Base-by-base conservation (phyloP, 53 echinoderm and acorn worm species). In the Arbacia lixula region DNA sequence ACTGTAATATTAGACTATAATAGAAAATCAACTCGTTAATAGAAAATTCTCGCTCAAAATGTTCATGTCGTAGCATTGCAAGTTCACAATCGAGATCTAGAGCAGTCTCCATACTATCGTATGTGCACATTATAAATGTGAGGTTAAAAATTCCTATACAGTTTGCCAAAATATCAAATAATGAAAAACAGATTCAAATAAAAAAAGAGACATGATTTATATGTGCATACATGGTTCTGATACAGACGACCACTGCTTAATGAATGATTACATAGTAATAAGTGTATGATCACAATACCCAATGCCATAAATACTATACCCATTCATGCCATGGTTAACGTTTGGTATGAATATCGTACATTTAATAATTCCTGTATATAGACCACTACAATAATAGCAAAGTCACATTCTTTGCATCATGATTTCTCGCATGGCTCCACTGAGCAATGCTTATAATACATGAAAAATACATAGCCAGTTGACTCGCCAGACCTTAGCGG, bases 31-130 rank as follows among this genome's bases (percentile, higher is more conserved):
- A 67, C 38, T 49, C 28, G 12, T 68, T 57, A 17, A 12, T n/a
- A n/a, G n/a, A n/a, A n/a, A n/a, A n/a, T n/a, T 71, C 41, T 71
- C 50, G 72, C 72, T 71, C 16, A 37, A 68, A 42, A 40, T 71
- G 72, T 71, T 42, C 72, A 71, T 71, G 50, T 71, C 50, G 42
- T 71, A 71, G 72, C 72, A 71, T 71, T 71, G 50, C 72, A 42
- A 46, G 72, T 71, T 71, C 72, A 67, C 72, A 49, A 71, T 46
- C 26, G 19, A 71, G 29, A 71, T 71, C 22, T 4, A 46, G 46
- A 46, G 46, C 8, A 46, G 49, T 30, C 72, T 71, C 49, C 72
- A 71, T 26, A 49, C 14, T 46, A 30, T 38, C 67, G 12, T 38
- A n/a, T n/a, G n/a, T n/a, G n/a, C n/a, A 67, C 67, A 67, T 67